Conservation (phyloP, 2,797 vertebrate genomes). For the Platyrinchus mystaceus region DNA sequence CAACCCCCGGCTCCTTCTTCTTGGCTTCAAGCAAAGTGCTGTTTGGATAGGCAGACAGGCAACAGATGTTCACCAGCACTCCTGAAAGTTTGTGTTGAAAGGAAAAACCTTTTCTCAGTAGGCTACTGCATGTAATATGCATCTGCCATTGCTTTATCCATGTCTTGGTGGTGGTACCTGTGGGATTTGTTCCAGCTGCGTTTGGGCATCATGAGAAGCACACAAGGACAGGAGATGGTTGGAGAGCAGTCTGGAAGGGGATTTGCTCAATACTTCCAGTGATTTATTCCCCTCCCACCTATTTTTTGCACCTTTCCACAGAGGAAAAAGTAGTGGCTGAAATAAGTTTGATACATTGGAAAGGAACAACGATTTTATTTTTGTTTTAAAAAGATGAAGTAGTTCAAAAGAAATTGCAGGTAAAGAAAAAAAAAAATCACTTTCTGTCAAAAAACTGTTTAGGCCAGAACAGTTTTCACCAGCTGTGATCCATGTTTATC, state of each 20-base stretch:
- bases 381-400: background rate
- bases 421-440: background rate
- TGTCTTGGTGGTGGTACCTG: background rate
- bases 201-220: background rate
- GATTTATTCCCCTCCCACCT: background rate
- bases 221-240: rapidly evolving
- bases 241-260: background rate
- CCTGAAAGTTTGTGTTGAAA: background rate
- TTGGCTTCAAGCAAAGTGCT: background rate
- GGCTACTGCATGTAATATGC: background rate
- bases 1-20: rapidly evolving
- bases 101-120: background rate
- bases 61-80: background rate
- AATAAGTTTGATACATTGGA: background rate
- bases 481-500: background rate
- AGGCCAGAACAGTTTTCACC: background rate
- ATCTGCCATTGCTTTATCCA: rapidly evolving
- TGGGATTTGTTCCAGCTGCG: rapidly evolving
- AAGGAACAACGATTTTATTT: background rate
- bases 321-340: background rate
- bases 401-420: background rate
- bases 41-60: background rate
- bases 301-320: background rate
- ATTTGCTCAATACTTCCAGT: background rate
- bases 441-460: background rate